A percentile compares a stretch with the other conserved stretches of the same genome.
Evolutionary conservation across 2,797 vertebrate genomes (phyloP).

Genomic region (Lithobates sylvaticus): DNA sequence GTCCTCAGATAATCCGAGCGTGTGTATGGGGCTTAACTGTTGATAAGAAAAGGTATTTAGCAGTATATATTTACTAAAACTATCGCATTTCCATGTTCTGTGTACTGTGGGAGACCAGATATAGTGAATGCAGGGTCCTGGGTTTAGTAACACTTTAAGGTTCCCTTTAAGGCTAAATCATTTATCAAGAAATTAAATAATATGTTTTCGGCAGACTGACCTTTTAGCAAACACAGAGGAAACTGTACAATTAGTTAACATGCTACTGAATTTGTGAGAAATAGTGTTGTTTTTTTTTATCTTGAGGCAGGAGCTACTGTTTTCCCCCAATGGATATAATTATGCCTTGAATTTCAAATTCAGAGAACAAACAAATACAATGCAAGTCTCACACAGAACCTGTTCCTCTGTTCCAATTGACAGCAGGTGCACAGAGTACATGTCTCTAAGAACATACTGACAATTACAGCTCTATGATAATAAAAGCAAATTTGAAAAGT

Average conservation of each 20-base stretch:
- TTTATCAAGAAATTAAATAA: too few species aligned
- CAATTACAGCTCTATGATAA: conserved; percentile 68
- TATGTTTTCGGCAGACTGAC: too few species aligned
- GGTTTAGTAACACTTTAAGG: too few species aligned
- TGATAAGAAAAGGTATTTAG: too few species aligned
- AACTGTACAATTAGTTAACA: conserved; percentile 3
- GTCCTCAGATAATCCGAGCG: too few species aligned
- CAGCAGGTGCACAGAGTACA: conserved; percentile 68
- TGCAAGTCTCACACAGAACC: conserved; percentile 55
- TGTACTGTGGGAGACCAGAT: too few species aligned
- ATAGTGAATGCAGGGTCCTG: too few species aligned
- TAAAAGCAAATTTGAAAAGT: conserved; percentile 58
- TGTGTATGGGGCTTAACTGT: too few species aligned
- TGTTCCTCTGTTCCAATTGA: conserved; percentile 67
- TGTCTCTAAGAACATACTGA: conserved; percentile 70
- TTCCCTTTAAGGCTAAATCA: too few species aligned
- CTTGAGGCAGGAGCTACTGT: conserved; percentile 72
- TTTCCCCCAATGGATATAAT: conserved; percentile 74
- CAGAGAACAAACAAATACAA: conserved; percentile 74
- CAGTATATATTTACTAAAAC: too few species aligned
- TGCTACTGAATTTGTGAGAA: conserved; percentile 66
- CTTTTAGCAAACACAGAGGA: not conserved
- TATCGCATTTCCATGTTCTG: too few species aligned
- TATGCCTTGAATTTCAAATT: conserved; percentile 73
- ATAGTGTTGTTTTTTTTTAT: conserved; percentile 70